Evolutionary conservation across 2,113 vertebrate genomes (phyloP), one percentile per base, ranked within the genome.

Genomic region (Danionella cerebrum): DNA sequence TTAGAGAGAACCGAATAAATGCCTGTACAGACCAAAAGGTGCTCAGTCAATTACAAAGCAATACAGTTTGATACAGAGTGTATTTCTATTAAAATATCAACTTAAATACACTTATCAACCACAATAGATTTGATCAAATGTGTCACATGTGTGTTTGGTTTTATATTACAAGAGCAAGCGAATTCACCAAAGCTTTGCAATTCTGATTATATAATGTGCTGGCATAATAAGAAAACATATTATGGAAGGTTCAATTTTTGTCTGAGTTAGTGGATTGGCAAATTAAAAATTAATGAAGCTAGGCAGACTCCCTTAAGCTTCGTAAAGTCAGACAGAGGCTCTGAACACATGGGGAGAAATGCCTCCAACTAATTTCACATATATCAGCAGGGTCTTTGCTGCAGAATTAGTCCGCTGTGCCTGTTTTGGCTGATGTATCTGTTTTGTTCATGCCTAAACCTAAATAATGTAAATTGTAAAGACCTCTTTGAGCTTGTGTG

Each of bases 231-330:
- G 64, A 71, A 59, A 81, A 85, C 79, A 77, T 79, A 66, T 74
- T 68, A 79, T 12, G 38, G 44, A 69, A 76, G 65, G 79, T 76
- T 67, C 78, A 78, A 55, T 80, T 53, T 33, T 85, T 84, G 82
- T 83, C 82, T 78, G 73, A 85, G 78, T 82, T 87, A 83, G 76
- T 87, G 84, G 79, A 83, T 84, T 86, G 84, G 76, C 78, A 89
- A 88, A 89, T 87, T 86, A 87, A 85, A 88, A 88, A 77, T 87
- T 87, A 87, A 89, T 87, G 85, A 87, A 82, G 83, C 83, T 80
- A 73, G 47, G 71, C 78, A 71, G 68, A 68, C 76, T 76, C 75
- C 70, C 65, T 65, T 71, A 69, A 64, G 79, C 69, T 73, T 18
- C 8, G 50, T 73, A 57, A 71, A 72, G 72, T 77, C 69, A 75